Conservation (phyloP, 2,113 vertebrate species). For the Ctenodactylus gundi region DNA sequence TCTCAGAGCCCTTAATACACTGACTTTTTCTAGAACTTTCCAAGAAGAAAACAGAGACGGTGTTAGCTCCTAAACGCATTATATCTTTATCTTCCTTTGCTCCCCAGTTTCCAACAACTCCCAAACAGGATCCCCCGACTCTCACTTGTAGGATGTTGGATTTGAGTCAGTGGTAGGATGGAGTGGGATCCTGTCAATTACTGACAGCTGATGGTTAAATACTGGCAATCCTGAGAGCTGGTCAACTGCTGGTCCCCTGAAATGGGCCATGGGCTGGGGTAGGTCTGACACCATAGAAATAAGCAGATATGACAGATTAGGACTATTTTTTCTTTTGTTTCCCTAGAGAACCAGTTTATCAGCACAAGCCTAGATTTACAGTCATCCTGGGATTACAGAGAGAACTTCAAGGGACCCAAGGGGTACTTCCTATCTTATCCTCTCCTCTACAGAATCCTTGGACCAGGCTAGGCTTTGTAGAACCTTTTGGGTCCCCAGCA, state of each 20-base stretch:
- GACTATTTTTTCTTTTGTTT: too few species aligned
- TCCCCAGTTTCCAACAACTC: too few species aligned
- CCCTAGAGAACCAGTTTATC: neutral
- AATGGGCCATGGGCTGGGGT: neutral
- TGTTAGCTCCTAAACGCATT: neutral
- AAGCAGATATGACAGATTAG: too few species aligned
- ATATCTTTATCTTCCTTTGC: neutral
- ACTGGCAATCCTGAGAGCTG: neutral
- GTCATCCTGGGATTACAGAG: neutral
- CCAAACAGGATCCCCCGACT: neutral
- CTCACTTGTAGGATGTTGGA: neutral
- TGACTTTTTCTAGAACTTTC: neutral
- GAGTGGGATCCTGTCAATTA: neutral
- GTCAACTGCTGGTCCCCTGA: neutral
- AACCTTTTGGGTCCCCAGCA: neutral
- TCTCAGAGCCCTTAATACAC: neutral
- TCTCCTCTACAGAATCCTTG: neutral
- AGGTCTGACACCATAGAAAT: too few species aligned
- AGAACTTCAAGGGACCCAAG: fast-evolving
- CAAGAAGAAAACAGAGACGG: neutral
- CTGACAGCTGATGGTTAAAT: neutral
- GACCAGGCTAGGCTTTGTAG: fast-evolving
- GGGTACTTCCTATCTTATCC: neutral
- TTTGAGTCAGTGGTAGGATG: neutral
- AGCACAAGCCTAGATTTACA: too few species aligned